These are phyloP conservation scores for Bilobella aurantiaca DNA, from an alignment of 1,140 invertebrate genomes.

Conservation along the genomic window DNA sequence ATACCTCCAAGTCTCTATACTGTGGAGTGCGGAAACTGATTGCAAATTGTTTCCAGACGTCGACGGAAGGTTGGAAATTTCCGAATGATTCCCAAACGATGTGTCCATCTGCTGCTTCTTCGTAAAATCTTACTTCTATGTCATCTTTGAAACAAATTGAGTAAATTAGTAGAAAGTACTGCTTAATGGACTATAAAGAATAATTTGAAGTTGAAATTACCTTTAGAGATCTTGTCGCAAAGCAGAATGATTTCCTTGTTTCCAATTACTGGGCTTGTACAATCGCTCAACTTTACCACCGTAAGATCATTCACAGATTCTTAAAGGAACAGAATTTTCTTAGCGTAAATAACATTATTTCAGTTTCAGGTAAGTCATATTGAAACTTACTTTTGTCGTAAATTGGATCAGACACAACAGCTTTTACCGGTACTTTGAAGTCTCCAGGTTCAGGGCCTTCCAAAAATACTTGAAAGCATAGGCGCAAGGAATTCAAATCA, in stretches of 20 bases:
- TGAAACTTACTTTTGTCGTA: slow-evolving; percentile 76
- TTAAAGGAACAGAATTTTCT: slow-evolving; percentile 39
- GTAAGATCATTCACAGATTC: slow-evolving; percentile 84
- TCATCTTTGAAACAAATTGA: slow-evolving; percentile 55
- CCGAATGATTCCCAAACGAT: slow-evolving; percentile 74
- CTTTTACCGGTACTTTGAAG: slow-evolving; percentile 64
- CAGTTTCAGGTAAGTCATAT: too few species aligned
- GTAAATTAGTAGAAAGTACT: neutral
- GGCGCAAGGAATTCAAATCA: slow-evolving; percentile 80
- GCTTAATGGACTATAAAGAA: neutral
- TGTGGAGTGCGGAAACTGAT: slow-evolving; percentile 72
- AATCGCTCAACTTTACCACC: slow-evolving; percentile 76
- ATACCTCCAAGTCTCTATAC: slow-evolving; percentile 54
- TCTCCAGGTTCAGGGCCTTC: slow-evolving; percentile 61
- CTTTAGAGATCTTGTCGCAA: slow-evolving; percentile 74
- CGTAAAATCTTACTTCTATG: slow-evolving; percentile 78
- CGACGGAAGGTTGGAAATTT: slow-evolving; percentile 65
- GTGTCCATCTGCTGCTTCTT: slow-evolving; percentile 57
- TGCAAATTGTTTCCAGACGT: slow-evolving; percentile 89
- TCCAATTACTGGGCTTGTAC: slow-evolving; percentile 65
- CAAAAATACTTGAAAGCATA: slow-evolving; percentile 93
- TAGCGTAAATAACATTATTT: too few species aligned
- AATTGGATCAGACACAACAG: slow-evolving; percentile 82
- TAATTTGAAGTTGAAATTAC: too few species aligned
- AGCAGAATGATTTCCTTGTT: slow-evolving; percentile 81